A percentile compares a stretch with the other conserved stretches of the same genome.
Evolutionary conservation across 1,140 invertebrate species (phyloP).

Genomic region (Cherax destructor): DNA sequence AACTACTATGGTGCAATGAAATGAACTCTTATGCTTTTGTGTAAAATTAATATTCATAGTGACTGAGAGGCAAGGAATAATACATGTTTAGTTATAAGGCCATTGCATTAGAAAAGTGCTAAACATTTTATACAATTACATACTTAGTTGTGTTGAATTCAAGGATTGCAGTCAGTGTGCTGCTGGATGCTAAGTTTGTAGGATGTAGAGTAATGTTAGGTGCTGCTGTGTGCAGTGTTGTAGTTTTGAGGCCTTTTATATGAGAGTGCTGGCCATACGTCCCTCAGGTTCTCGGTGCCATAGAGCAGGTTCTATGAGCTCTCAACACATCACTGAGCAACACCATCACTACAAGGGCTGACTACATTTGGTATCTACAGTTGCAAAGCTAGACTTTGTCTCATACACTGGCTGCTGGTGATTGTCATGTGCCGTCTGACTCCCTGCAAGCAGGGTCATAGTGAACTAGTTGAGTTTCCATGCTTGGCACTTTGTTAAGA

Average conservation of each 20-base stretch:
- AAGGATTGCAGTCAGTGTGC: conserved; percentile 42
- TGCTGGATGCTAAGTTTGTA: neutral
- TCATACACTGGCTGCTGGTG: conserved; percentile 37
- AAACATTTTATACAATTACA: conserved; percentile 24
- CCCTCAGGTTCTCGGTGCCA: conserved; percentile 14
- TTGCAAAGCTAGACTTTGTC: neutral
- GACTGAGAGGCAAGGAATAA: conserved; percentile 34
- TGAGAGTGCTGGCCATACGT: conserved; percentile 30
- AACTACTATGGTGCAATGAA: conserved; percentile 16
- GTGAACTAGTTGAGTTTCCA: conserved; percentile 43
- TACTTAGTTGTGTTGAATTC: conserved; percentile 26
- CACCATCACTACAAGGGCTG: neutral
- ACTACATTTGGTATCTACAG: conserved; percentile 17
- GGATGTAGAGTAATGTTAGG: neutral
- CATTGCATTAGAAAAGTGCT: neutral
- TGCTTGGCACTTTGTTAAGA: conserved; percentile 53
- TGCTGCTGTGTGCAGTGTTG: conserved; percentile 33
- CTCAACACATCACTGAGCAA: conserved; percentile 15
- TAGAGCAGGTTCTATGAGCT: conserved; percentile 31
- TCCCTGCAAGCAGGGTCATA: conserved; percentile 42
- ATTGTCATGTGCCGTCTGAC: conserved; percentile 47
- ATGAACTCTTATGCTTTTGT: conserved; percentile 10
- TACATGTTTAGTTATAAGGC: conserved; percentile 21
- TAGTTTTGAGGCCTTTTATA: neutral
- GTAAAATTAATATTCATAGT: conserved; percentile 30